Percentiles rank a stretch among this genome's conserved stretches.
Conservation (phyloP, 2,113 vertebrate genomes). For the Neogale vison region DNA sequence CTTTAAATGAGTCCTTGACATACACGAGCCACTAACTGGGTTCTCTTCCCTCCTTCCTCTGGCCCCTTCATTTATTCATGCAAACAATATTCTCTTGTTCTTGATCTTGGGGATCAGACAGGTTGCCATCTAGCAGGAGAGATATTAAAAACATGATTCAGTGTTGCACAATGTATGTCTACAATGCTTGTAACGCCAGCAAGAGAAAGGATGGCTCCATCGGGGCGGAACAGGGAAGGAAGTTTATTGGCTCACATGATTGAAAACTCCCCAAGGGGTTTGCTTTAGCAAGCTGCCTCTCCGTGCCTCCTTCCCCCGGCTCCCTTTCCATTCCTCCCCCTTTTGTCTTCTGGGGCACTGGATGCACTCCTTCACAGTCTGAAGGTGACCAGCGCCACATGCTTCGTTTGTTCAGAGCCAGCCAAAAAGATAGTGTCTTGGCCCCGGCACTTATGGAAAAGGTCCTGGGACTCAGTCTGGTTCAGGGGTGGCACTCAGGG, state of each 20-base stretch:
- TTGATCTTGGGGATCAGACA: not conserved
- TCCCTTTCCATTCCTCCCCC: not conserved
- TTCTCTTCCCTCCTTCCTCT: not conserved
- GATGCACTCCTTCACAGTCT: not conserved
- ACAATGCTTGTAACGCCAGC: not conserved
- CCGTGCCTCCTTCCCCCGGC: not conserved
- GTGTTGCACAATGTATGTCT: not conserved
- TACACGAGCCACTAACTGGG: not conserved
- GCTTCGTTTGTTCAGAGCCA: not conserved
- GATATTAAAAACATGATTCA: not conserved
- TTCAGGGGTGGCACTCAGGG: no score
- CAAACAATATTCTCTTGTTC: not conserved
- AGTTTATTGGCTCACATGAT: not conserved
- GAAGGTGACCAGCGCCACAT: not conserved
- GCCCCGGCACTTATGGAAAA: not conserved
- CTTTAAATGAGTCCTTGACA: not conserved
- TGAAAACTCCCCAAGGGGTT: not conserved
- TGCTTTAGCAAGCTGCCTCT: not conserved
- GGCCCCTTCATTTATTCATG: not conserved
- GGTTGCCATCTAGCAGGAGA: not conserved
- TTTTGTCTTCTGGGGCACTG: not conserved
- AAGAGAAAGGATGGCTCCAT: not conserved
- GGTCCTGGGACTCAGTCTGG: not conserved
- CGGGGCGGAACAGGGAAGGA: not conserved
- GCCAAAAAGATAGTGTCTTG: not conserved